A percentile compares a stretch with the other conserved stretches of the same genome.
Conservation (phyloP, 2,113 vertebrate species). For the Baryphthengus martii region DNA sequence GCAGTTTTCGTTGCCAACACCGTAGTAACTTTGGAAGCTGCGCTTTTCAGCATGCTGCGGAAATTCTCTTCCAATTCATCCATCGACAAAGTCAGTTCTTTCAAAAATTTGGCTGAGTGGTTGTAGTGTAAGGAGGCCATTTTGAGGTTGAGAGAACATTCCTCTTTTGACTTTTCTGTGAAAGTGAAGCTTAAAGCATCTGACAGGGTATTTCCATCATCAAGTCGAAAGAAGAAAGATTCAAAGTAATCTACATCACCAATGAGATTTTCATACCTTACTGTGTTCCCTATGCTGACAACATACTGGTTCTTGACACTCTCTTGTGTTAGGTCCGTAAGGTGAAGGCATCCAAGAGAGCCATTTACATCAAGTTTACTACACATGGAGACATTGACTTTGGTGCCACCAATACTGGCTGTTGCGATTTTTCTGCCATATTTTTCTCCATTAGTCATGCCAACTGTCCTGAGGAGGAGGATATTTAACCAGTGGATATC, state of each 20-base stretch:
- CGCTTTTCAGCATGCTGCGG: conserved; percentile 89
- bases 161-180: conserved; percentile 83
- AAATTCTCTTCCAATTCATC: conserved; percentile 96
- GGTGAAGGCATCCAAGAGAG: conserved; percentile 90
- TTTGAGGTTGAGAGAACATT: conserved; percentile 86
- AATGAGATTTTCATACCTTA: conserved; percentile 72
- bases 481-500: conserved; percentile 95
- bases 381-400: conserved; percentile 92
- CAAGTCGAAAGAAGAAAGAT: conserved; percentile 66
- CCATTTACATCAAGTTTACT: conserved; percentile 85
- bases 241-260: conserved; percentile 57
- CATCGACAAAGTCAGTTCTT: conserved; percentile 90
- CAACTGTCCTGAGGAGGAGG: conserved; percentile 88
- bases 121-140: conserved; percentile 98
- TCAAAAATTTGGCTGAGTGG: conserved; percentile 93
- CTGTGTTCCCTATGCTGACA: conserved; percentile 89
- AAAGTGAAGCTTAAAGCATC: conserved; percentile 91
- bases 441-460: conserved; percentile 83
- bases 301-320: conserved; percentile 87
- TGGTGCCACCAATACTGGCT: conserved; percentile 91
- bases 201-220: conserved; percentile 65
- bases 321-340: conserved; percentile 91
- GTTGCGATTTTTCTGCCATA: conserved; percentile 94
- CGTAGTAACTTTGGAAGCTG: conserved; percentile 92
- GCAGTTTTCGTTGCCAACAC: conserved; percentile 94